Evolutionary conservation across 2,113 vertebrate genomes (phyloP), one percentile per base, ranked within the genome.

Genomic region (Hepsetus odoe): DNA sequence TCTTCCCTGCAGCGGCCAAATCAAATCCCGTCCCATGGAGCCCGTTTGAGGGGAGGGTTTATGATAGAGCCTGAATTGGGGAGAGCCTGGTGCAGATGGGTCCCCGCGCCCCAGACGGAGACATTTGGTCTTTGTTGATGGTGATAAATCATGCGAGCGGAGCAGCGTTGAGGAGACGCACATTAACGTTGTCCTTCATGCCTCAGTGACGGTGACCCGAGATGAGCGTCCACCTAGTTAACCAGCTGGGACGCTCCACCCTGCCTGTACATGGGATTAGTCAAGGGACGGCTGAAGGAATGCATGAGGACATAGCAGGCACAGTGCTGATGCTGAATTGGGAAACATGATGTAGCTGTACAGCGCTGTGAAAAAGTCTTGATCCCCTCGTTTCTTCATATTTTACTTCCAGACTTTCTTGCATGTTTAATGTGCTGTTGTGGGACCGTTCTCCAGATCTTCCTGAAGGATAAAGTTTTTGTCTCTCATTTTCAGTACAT

Each of bases 1-100:
- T 5, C 22, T 42, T 33, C n/a, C 5, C 67, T 16, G 24, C 51
- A 35, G 67, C 56, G 32, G 22, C 20, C 70, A 49, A 70, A 59
- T 70, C 56, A 78, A 56, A 40, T 56, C 71, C 44, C 38, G 59
- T 78, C 46, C 53, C 46, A 74, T 28, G 49, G 70, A 49, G 66
- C 59, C 28, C 38, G 7, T 33, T 58, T 76, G 16, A 49, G 22
- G 20, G 42, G 13, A 11, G 12, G 13, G 72, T 66, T 61, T 26
- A 22, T 80, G 76, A 82, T 80, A 80, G 58, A 80, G 70, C 33
- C 66, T 14, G 44, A 53, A 82, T 82, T 84, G 46, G 18, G 70
- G 72, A 35, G 66, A 18, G 61, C 71, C 73, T 20, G 74, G 69
- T 69, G 83, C 83, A 84, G 79, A 82, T 84, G 83, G 76, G 83